Evolutionary conservation across 2,113 vertebrate genomes (phyloP), one percentile per base, ranked within the genome.

Genomic region (Dasyprocta punctata): DNA sequence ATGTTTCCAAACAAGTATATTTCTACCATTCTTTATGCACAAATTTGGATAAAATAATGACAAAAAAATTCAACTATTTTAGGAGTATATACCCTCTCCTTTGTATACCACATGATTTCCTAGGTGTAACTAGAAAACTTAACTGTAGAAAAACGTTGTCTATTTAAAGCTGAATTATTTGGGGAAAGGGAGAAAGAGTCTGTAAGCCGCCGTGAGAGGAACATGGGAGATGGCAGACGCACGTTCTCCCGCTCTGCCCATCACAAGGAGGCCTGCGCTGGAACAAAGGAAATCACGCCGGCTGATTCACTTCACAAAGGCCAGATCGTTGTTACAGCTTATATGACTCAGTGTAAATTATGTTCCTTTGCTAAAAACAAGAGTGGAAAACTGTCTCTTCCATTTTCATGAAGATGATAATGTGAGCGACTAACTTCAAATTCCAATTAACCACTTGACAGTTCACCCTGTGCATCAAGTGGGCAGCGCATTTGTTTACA

Each of bases 351-450:
- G 3, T 90, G 17, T 60, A 86, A 89, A 60, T 58, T 88, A 52
- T 3, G 61, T 54, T 71, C 38, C 63, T 83, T 83, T 81, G 67
- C 44, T 85, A 36, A 89, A 95, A 60, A 38, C 85, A 73, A 81
- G 0, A 78, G 14, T 49, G 86, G 7, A 90, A 89, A 89, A 77
- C 84, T 28, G 22, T 7, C 54, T 89, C 38, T 89, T 54, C 65
- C 65, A 71, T 44, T 84, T 54, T 91, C 33, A 82, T 67, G 13
- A 95, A 86, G 47, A 93, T 58, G 54, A 36, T 24, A 77, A 38
- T 30, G 13, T 63, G 17, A 47, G n/a, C 89, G 94, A 52, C n/a
- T 93, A 63, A 61, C 33, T 69, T 49, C 67, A 71, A 92, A 86
- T 89, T 58, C 28, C 65, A 91, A 9, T 58, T 71, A 49, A 91